phyloP scores from a whole-genome alignment of 2,797 vertebrate species.

The Acanthurus lineatus region DNA sequence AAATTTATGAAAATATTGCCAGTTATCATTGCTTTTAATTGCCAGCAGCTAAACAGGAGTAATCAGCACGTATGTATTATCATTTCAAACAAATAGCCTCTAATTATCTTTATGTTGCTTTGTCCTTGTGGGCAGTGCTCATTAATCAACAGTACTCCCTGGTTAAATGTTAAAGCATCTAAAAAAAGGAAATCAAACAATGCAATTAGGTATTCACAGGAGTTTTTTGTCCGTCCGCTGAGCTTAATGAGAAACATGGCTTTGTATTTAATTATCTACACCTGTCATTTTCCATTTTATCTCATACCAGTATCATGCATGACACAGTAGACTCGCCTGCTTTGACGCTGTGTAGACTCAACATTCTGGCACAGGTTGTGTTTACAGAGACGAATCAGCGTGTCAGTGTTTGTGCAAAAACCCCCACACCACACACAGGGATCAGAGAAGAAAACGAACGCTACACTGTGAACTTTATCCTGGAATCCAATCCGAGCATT shows the following conservation, averaged over 20 bases:
- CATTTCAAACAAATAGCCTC: slow-evolving; percentile 25
- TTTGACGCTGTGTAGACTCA: slow-evolving; percentile 39
- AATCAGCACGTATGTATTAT: slow-evolving; percentile 26
- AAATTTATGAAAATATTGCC: slow-evolving; percentile 29
- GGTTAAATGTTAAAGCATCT: too few species aligned
- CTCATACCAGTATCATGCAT: slow-evolving; percentile 28
- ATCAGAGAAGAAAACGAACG: slow-evolving; percentile 68
- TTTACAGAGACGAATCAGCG: slow-evolving; percentile 69
- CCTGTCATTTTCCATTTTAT: slow-evolving; percentile 35
- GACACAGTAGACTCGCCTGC: slow-evolving; percentile 38
- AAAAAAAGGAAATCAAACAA: too few species aligned
- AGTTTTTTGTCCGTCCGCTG: slow-evolving; percentile 14
- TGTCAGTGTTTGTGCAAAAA: slow-evolving; percentile 70
- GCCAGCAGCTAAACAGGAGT: slow-evolving; percentile 10
- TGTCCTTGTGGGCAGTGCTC: slow-evolving; percentile 9
- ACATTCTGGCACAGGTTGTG: slow-evolving; percentile 65
- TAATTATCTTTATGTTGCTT: slow-evolving; percentile 33
- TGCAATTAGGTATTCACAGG: too few species aligned
- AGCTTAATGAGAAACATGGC: slow-evolving; percentile 7
- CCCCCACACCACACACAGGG: slow-evolving; percentile 69
- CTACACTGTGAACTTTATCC: slow-evolving; percentile 52
- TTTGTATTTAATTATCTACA: slow-evolving; percentile 25
- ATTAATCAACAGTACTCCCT: slow-evolving; percentile 23
- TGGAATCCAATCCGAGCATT: slow-evolving; percentile 71
- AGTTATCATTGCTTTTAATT: slow-evolving; percentile 44